Conservation (phyloP, 2,888 invertebrate species). For the Cephus nigrinus region DNA sequence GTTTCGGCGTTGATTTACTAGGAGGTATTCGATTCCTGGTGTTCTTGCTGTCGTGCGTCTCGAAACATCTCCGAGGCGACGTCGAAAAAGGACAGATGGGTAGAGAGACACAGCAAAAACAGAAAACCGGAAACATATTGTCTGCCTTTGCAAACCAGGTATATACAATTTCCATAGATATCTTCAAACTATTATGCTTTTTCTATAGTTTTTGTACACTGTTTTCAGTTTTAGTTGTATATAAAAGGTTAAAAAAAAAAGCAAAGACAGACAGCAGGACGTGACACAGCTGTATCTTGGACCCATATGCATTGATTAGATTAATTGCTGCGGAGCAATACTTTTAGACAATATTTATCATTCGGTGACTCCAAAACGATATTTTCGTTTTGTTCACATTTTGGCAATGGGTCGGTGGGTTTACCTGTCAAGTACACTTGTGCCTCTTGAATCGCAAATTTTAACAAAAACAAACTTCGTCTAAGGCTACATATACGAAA, state of each 20-base stretch:
- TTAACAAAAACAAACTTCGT: too few relatives aligned
- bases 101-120: conserved; percentile 27
- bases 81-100: conserved; percentile 23
- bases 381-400: too few relatives aligned
- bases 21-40: background rate
- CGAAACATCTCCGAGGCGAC: background rate
- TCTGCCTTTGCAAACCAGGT: conserved; percentile 33
- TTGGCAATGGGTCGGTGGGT: too few relatives aligned
- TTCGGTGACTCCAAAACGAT: background rate
- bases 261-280: conserved; percentile 52
- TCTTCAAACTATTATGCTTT: background rate
- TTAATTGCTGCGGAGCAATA: conserved; percentile 2
- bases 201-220: background rate
- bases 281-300: conserved; percentile 63
- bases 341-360: background rate
- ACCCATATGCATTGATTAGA: conserved; percentile 58
- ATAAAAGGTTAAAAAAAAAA: conserved; percentile 9
- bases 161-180: background rate
- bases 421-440: too few relatives aligned
- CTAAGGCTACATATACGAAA: too few relatives aligned
- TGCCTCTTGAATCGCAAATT: too few relatives aligned
- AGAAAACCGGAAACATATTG: conserved; percentile 35
- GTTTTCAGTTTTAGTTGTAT: background rate
- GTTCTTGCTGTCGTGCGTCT: background rate
- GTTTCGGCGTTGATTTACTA: background rate